phyloP scores from a whole-genome alignment of 2,888 invertebrate species.

The Elaeidobius kamerunicus region DNA sequence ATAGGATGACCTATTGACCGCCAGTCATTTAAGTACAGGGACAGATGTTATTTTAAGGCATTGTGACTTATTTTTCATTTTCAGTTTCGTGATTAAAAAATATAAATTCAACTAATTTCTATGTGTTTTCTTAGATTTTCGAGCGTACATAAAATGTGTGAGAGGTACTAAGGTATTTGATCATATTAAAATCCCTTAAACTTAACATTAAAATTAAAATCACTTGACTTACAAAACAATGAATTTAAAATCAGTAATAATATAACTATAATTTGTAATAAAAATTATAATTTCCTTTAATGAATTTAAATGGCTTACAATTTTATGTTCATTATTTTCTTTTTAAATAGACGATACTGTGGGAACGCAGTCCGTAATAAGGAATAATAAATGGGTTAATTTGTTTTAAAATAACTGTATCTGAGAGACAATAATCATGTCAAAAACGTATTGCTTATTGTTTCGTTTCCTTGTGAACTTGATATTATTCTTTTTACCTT shows the following conservation, averaged over 20 bases:
- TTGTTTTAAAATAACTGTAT: slow-evolving; percentile 23
- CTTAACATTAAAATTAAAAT: no score
- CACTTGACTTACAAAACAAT: slow-evolving; percentile 4
- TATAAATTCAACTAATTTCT: no score
- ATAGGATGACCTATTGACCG: slow-evolving; percentile 18
- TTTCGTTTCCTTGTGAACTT: slow-evolving; percentile 21
- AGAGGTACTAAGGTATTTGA: no score
- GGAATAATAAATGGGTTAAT: slow-evolving; percentile 23
- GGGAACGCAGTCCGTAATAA: slow-evolving; percentile 17
- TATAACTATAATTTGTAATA: slow-evolving; percentile 11
- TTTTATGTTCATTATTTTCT: slow-evolving; percentile 14
- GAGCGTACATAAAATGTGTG: no score
- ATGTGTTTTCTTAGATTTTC: no score
- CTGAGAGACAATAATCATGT: slow-evolving; percentile 21
- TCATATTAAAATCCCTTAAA: not conserved
- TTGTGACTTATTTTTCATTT: no score
- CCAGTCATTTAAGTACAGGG: no score
- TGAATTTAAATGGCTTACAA: slow-evolving; percentile 14
- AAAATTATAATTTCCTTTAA: slow-evolving; percentile 12
- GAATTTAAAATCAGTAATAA: slow-evolving; percentile 9
- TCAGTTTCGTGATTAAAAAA: no score
- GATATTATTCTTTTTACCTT: not conserved
- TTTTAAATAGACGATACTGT: slow-evolving; percentile 12
- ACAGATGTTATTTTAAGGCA: no score
- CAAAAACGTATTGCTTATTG: slow-evolving; percentile 21